Evolutionary conservation across 2,888 invertebrate species (phyloP).

Genomic region (Amphipoea lucens): DNA sequence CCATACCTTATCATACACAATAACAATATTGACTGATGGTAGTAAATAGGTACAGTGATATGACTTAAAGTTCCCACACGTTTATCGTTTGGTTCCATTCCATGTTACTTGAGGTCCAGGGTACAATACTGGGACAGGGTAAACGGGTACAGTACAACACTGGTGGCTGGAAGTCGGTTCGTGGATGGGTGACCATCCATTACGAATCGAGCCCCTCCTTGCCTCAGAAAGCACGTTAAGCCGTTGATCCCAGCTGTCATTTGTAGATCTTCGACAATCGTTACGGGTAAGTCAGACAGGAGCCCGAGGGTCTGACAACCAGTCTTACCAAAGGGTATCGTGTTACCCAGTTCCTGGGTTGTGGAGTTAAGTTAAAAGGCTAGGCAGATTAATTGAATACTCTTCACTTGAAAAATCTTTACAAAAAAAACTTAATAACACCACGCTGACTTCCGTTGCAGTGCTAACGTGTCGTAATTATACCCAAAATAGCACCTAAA

Average conservation of each 20-base stretch:
- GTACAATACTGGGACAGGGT: not conserved
- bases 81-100: not conserved
- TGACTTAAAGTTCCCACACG: not conserved
- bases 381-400: not conserved
- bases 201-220: not conserved
- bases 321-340: not conserved
- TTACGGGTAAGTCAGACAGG: not conserved
- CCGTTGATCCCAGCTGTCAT: not conserved
- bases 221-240: not conserved
- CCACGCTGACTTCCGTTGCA: not conserved
- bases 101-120: not conserved
- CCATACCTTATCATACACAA: not conserved
- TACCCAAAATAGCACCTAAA: constrained; percentile 23
- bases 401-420: not conserved
- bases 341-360: not conserved
- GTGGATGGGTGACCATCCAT: not conserved
- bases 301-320: not conserved
- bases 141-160: not conserved
- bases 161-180: not conserved
- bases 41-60: not conserved
- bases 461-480: not conserved
- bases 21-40: not conserved
- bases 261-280: not conserved
- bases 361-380: not conserved
- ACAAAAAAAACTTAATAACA: not conserved